These are phyloP conservation scores for Pollenia amentaria DNA, from an alignment of 2,888 invertebrate genomes.

Conservation along the genomic window DNA sequence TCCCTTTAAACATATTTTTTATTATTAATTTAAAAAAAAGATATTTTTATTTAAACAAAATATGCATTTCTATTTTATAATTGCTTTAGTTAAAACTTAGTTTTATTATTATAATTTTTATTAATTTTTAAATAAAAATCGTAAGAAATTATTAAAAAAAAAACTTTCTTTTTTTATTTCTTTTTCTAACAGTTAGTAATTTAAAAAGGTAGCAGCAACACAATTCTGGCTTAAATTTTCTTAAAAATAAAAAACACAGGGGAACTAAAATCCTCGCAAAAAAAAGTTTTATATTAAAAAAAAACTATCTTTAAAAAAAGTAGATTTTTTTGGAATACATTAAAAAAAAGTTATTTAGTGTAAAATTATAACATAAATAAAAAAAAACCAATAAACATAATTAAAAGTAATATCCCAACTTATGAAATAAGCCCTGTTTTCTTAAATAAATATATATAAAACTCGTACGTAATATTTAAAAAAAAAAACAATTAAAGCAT, in stretches of 20 bases:
- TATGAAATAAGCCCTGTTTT: conserved; percentile 44
- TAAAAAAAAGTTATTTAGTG: conserved; percentile 54
- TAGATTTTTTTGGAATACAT: conserved; percentile 31
- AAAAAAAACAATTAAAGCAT: conserved; percentile 37
- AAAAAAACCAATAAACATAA: conserved; percentile 40
- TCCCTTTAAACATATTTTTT: conserved; percentile 11
- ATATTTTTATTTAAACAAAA: conserved; percentile 50
- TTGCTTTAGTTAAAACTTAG: conserved; percentile 81
- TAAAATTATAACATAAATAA: conserved; percentile 49
- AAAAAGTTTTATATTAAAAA: conserved; percentile 49
- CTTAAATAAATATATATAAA: conserved; percentile 31
- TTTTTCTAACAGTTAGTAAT: conserved; percentile 13
- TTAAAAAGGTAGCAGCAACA: conserved; percentile 9
- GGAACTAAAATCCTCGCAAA: conserved; percentile 71
- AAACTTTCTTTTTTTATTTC: conserved; percentile 53
- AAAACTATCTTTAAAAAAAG: conserved; percentile 32
- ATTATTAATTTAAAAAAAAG: conserved; percentile 29
- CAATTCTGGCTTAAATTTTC: conserved; percentile 35
- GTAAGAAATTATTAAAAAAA: conserved; percentile 64
- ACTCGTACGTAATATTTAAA: conserved; percentile 68
- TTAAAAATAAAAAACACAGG: conserved; percentile 44
- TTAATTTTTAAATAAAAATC: conserved; percentile 65
- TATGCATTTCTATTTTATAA: conserved; percentile 80
- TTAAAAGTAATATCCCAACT: conserved; percentile 55
- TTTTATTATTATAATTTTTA: conserved; percentile 74